phyloP scores from a whole-genome alignment of 1,140 invertebrate species.

The Macrostomum lignano region DNA sequence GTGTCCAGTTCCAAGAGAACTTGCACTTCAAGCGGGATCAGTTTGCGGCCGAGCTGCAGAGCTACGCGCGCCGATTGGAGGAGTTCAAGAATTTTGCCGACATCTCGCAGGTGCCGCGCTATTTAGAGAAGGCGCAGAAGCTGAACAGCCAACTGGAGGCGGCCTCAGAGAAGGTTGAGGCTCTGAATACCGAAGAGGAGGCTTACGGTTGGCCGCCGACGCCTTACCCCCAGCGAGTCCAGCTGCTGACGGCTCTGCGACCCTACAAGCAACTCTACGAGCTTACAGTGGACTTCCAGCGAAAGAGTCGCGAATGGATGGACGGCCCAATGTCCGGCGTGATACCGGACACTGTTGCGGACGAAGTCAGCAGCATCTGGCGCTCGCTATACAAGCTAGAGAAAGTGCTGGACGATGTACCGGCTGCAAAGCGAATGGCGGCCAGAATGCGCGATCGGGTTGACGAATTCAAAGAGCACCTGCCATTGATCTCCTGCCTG shows the following conservation, averaged over 20 bases:
- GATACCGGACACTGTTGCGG: too few species aligned
- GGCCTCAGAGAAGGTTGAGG: conserved; percentile 36
- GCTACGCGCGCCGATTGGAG: conserved; percentile 48
- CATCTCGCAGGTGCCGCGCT: conserved; percentile 50
- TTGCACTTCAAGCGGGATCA: conserved; percentile 34
- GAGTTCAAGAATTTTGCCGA: conserved; percentile 63
- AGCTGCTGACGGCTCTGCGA: conserved; percentile 27
- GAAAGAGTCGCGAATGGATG: conserved; percentile 18
- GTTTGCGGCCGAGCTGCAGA: conserved; percentile 48
- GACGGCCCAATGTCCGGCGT: too few species aligned
- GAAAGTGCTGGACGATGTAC: conserved; percentile 49
- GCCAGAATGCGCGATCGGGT: conserved; percentile 45
- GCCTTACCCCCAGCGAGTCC: conserved; percentile 50
- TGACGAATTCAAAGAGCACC: conserved; percentile 58
- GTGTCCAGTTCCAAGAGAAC: conserved; percentile 50
- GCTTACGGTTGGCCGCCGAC: conserved; percentile 62
- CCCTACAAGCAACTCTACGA: conserved; percentile 70
- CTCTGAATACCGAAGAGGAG: conserved; percentile 65
- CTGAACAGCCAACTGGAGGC: conserved; percentile 31
- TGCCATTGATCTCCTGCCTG: conserved; percentile 61
- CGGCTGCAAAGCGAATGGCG: conserved; percentile 52
- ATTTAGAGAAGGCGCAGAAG: conserved; percentile 48
- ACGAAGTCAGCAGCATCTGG: too few species aligned
- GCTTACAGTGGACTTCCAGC: conserved; percentile 48
- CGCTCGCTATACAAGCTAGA: conserved; percentile 66